phyloP scores from a whole-genome alignment of 2,888 invertebrate genomes.

The Gonocerus acuteangulatus region DNA sequence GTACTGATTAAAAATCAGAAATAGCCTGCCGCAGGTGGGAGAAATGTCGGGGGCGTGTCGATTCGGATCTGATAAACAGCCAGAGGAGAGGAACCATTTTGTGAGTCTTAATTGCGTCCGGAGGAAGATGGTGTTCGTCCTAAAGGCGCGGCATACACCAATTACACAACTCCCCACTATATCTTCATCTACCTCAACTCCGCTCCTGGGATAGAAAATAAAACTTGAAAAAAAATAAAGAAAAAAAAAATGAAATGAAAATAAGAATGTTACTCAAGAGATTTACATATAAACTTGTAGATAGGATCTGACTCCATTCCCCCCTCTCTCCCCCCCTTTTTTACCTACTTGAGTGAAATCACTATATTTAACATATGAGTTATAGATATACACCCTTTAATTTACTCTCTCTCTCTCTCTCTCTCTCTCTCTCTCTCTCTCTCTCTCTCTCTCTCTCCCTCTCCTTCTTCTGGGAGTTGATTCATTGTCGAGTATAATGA shows the following conservation, averaged over 20 bases:
- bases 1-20: constrained; percentile 3
- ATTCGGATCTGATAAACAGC: constrained; percentile 18
- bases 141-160: constrained; percentile 10
- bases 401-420: background rate
- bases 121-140: constrained; percentile 15
- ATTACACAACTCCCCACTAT: constrained; percentile 22
- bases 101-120: constrained; percentile 7
- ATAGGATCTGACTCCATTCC: constrained; percentile 20
- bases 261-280: background rate
- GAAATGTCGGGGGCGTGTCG: constrained; percentile 10
- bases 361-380: constrained; percentile 25
- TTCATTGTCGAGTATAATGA: constrained; percentile 23
- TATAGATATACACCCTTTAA: constrained; percentile 24
- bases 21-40: constrained; percentile 8
- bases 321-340: background rate
- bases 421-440: background rate
- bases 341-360: constrained; percentile 12
- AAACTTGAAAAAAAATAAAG: background rate
- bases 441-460: background rate
- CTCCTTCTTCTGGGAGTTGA: constrained; percentile 11
- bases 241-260: constrained; percentile 6
- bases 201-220: constrained; percentile 1
- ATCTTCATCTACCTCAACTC: constrained; percentile 8
- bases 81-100: constrained; percentile 2
- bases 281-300: constrained; percentile 25